Evolutionary conservation across 2,888 invertebrate genomes (phyloP).

Genomic region (Megalurothrips usitatus): DNA sequence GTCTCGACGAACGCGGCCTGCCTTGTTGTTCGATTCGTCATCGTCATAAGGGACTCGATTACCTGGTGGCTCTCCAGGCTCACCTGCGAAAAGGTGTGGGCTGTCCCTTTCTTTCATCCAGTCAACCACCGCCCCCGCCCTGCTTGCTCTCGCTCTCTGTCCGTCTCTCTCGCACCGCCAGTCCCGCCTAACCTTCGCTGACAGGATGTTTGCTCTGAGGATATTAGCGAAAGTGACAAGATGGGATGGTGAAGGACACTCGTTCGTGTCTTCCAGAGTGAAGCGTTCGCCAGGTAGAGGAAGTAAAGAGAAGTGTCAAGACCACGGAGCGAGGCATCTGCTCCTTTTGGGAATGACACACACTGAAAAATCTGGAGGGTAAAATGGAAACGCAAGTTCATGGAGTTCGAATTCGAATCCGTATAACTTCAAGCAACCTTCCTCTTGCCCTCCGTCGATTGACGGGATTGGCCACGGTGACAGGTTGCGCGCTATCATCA

Average conservation of each 20-base stretch:
- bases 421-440: too few species aligned
- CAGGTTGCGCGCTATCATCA: too few species aligned
- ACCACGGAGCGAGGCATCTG: too few species aligned
- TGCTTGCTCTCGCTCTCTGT: background rate
- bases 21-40: slow-evolving; percentile 5
- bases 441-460: too few species aligned
- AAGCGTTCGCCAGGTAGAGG: too few species aligned
- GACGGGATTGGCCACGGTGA: too few species aligned
- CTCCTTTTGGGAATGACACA: too few species aligned
- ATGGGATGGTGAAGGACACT: background rate
- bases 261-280: background rate
- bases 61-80: slow-evolving; percentile 11
- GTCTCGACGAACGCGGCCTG: too few species aligned
- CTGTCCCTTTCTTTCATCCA: background rate
- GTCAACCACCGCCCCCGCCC: background rate
- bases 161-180: background rate
- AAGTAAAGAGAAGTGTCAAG: too few species aligned
- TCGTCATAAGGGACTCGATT: slow-evolving; percentile 6
- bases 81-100: background rate
- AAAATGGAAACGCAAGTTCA: too few species aligned
- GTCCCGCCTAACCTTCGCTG: background rate
- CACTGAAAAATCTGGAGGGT: too few species aligned
- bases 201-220: slow-evolving; percentile 7
- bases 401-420: too few species aligned
- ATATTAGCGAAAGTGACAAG: slow-evolving; percentile 14